Conservation (phyloP, 1,140 invertebrate genomes). For the Orchesella cincta region DNA sequence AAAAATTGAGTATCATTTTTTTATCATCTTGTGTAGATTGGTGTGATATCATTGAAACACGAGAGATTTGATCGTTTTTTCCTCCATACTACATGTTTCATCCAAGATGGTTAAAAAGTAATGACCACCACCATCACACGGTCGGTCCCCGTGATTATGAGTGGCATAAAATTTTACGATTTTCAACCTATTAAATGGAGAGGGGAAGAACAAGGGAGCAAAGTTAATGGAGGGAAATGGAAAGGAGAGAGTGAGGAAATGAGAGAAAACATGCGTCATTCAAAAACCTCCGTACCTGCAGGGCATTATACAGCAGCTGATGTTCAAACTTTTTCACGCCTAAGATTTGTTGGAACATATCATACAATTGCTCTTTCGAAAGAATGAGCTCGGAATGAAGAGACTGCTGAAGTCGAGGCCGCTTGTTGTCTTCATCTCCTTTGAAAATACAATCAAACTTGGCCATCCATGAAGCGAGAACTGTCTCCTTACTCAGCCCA, state of each 20-base stretch:
- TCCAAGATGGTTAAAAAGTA: constrained; percentile 12
- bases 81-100: too few relatives aligned
- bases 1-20: too few relatives aligned
- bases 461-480: constrained; percentile 97
- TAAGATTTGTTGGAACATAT: constrained; percentile 99
- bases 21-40: too few relatives aligned
- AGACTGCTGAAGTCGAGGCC: constrained; percentile 83
- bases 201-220: neutral
- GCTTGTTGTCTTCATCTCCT: constrained; percentile 84
- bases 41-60: too few relatives aligned
- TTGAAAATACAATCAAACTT: constrained; percentile 99
- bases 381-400: constrained; percentile 88
- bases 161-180: constrained; percentile 1
- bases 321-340: constrained; percentile 99
- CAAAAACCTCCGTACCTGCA: constrained; percentile 70
- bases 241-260: constrained; percentile 7
- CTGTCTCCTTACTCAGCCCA: constrained; percentile 98
- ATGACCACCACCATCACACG: neutral
- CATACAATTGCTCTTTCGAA: constrained; percentile 96
- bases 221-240: neutral
- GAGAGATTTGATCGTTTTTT: too few relatives aligned
- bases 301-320: constrained; percentile 96
- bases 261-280: constrained; percentile 21
- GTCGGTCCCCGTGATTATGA: neutral
- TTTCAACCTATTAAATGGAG: constrained; percentile 12